These are phyloP conservation scores for Osedax frankpressi DNA, from an alignment of 2,888 invertebrate species.

Conservation along the genomic window DNA sequence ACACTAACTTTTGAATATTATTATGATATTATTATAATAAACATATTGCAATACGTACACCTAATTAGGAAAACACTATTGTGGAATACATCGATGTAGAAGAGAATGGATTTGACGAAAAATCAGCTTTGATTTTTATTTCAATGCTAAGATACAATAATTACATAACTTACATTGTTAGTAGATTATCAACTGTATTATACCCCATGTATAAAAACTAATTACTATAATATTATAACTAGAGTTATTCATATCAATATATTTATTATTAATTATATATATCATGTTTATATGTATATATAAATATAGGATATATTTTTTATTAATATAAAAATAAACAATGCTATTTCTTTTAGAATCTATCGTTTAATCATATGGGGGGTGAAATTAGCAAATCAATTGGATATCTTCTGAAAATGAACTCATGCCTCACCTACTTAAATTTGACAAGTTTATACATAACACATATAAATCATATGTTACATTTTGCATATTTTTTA, in stretches of 20 bases:
- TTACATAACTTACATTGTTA: conserved; percentile 34
- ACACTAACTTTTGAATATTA: no score
- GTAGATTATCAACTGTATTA: not conserved
- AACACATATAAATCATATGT: not conserved
- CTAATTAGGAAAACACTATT: conserved; percentile 37
- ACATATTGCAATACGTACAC: no score
- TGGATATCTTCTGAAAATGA: not conserved
- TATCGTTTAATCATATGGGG: not conserved
- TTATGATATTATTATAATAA: no score
- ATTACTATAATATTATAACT: not conserved
- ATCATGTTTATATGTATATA: not conserved
- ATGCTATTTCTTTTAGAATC: not conserved
- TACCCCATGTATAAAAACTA: not conserved
- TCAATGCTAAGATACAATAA: conserved; percentile 34
- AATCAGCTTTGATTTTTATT: conserved; percentile 31
- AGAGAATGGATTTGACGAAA: conserved; percentile 34
- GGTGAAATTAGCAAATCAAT: not conserved
- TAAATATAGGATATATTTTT: no score
- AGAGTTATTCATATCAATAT: not conserved
- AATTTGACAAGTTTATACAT: not conserved
- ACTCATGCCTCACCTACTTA: not conserved
- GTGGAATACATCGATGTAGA: conserved; percentile 35
- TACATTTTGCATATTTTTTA: not conserved
- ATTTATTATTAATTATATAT: not conserved
- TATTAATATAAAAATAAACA: not conserved